Percentiles rank a stretch among this genome's conserved stretches.
Evolutionary conservation across 1,140 invertebrate genomes (phyloP).

Genomic region (Lepeophtheirus salmonis): DNA sequence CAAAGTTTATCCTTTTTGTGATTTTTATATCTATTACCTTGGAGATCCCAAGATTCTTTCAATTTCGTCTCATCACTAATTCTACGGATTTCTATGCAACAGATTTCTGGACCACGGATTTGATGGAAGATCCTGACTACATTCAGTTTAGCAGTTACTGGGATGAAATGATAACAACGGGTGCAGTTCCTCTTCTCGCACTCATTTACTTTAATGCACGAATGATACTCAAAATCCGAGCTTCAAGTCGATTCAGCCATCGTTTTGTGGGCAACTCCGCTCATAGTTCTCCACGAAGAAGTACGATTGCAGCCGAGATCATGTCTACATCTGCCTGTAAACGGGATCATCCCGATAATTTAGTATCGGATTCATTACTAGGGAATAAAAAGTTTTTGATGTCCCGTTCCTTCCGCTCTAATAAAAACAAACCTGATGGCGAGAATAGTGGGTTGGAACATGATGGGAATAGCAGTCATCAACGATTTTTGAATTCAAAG

Average conservation of each 20-base stretch:
- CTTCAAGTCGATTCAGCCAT: slow-evolving; percentile 8
- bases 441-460: neutral
- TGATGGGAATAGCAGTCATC: neutral
- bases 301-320: neutral
- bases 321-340: neutral
- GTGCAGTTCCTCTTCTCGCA: slow-evolving; percentile 8
- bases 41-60: slow-evolving; percentile 7
- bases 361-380: no score
- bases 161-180: slow-evolving; percentile 13
- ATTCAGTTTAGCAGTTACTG: slow-evolving; percentile 12
- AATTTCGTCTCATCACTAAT: neutral
- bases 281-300: neutral
- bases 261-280: slow-evolving; percentile 7
- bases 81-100: neutral
- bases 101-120: slow-evolving; percentile 8
- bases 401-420: neutral
- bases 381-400: no score
- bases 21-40: neutral
- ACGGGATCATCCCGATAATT: no score
- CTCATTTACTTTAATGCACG: slow-evolving; percentile 10
- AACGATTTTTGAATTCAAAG: neutral
- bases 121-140: slow-evolving; percentile 10
- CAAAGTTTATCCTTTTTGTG: neutral
- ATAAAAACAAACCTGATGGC: neutral
- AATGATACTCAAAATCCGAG: slow-evolving; percentile 7